Conservation (phyloP, 2,797 vertebrate genomes). For the Acipenser transmontanus region DNA sequence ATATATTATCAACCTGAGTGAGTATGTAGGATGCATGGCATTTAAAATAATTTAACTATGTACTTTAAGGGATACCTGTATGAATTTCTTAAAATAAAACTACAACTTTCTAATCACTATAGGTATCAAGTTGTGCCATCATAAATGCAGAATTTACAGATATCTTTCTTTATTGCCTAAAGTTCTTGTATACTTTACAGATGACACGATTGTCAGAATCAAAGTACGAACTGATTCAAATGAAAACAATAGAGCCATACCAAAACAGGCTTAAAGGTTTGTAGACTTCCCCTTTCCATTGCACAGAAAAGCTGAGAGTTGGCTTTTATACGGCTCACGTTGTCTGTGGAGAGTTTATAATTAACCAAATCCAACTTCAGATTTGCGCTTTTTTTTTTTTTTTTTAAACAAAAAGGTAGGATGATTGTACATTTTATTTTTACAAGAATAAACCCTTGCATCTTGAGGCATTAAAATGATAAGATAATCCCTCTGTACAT, state of each 20-base stretch:
- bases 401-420: too few species aligned
- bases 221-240: conserved; percentile 51
- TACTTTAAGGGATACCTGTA: too few species aligned
- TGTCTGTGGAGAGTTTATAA: not conserved
- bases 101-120: too few species aligned
- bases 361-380: not conserved
- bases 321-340: not conserved
- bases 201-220: conserved; percentile 38
- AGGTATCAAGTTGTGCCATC: too few species aligned
- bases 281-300: not conserved
- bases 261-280: conserved; percentile 38
- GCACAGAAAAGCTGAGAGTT: not conserved
- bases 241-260: conserved; percentile 51
- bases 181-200: too few species aligned
- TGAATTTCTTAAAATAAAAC: too few species aligned
- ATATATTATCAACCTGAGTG: too few species aligned
- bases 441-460: conserved; percentile 6
- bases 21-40: too few species aligned
- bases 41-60: too few species aligned
- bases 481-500: conserved; percentile 17
- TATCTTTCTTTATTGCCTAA: too few species aligned
- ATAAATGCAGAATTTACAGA: too few species aligned
- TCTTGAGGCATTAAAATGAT: conserved; percentile 19
- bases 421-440: too few species aligned
- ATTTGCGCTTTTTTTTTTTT: not conserved